Evolutionary conservation across 1,140 invertebrate genomes (phyloP).

Genomic region (Leptopilina clavipes): DNA sequence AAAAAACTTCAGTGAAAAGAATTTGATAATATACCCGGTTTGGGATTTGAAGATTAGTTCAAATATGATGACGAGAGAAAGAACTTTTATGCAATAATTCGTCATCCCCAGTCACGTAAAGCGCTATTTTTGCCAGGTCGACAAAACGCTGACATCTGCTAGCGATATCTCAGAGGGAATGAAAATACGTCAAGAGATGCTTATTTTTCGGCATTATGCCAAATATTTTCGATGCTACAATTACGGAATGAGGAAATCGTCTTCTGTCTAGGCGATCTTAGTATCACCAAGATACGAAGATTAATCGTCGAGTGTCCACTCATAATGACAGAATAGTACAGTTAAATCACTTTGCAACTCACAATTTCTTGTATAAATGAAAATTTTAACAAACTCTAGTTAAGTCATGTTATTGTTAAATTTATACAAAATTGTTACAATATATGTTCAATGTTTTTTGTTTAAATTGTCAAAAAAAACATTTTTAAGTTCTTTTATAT

Average conservation of each 20-base stretch:
- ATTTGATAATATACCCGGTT: no score
- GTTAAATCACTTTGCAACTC: not conserved
- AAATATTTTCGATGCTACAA: conserved; percentile 46
- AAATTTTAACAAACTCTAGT: conserved; percentile 2
- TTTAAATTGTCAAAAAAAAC: not conserved
- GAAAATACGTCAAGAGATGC: conserved; percentile 56
- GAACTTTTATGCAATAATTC: conserved; percentile 29
- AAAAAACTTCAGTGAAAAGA: no score
- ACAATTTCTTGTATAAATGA: not conserved
- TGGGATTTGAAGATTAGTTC: not conserved
- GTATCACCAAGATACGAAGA: conserved; percentile 9
- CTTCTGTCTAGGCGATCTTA: conserved; percentile 2
- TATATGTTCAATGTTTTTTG: not conserved
- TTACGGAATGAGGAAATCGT: conserved; percentile 28
- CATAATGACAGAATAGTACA: not conserved
- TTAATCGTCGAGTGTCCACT: conserved; percentile 6
- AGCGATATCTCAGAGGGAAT: conserved; percentile 56
- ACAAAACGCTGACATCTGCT: conserved; percentile 54
- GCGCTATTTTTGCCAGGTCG: conserved; percentile 31
- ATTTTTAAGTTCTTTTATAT: no score
- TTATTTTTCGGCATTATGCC: conserved; percentile 50
- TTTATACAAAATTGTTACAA: conserved; percentile 12
- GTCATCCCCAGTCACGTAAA: conserved; percentile 24
- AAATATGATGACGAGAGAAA: conserved; percentile 26
- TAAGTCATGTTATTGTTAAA: not conserved